Evolutionary conservation across 1,140 invertebrate species (phyloP).

Genomic region (Helicoverpa zea): DNA sequence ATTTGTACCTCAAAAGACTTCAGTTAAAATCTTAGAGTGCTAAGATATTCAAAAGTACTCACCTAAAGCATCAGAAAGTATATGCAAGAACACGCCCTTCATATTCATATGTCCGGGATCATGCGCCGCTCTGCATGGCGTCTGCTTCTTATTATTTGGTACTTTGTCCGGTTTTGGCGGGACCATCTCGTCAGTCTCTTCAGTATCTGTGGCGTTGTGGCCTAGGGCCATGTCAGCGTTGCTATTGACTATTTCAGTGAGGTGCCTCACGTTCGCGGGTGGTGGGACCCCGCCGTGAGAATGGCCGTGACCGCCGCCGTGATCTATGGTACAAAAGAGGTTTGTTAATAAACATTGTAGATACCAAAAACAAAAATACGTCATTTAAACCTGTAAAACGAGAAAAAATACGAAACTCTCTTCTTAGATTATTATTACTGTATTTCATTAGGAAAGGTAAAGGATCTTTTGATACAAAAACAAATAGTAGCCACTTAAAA

Average conservation of each 20-base stretch:
- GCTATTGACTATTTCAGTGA: conserved; percentile 81
- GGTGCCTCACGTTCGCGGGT: conserved; percentile 76
- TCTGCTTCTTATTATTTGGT: conserved; percentile 69
- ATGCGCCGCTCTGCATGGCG: conserved; percentile 76
- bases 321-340: conserved; percentile 87
- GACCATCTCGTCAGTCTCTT: conserved; percentile 93
- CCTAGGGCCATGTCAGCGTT: conserved; percentile 82
- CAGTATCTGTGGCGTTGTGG: conserved; percentile 90
- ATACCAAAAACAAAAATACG: no score
- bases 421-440: neutral
- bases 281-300: conserved; percentile 90
- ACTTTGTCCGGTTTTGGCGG: conserved; percentile 73
- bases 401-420: no score
- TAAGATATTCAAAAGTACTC: conserved; percentile 53
- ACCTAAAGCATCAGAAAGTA: conserved; percentile 97
- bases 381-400: no score
- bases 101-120: conserved; percentile 97
- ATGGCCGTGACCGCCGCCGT: conserved; percentile 93
- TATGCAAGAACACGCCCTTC: conserved; percentile 98
- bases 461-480: conserved; percentile 11
- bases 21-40: no score
- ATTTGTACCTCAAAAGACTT: no score
- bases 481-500: conserved; percentile 13
- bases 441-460: conserved; percentile 1
- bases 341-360: neutral